Percentiles rank a stretch among this genome's conserved stretches.
Evolutionary conservation across 2,113 vertebrate genomes (phyloP).

Genomic region (Irena cyanogastra): DNA sequence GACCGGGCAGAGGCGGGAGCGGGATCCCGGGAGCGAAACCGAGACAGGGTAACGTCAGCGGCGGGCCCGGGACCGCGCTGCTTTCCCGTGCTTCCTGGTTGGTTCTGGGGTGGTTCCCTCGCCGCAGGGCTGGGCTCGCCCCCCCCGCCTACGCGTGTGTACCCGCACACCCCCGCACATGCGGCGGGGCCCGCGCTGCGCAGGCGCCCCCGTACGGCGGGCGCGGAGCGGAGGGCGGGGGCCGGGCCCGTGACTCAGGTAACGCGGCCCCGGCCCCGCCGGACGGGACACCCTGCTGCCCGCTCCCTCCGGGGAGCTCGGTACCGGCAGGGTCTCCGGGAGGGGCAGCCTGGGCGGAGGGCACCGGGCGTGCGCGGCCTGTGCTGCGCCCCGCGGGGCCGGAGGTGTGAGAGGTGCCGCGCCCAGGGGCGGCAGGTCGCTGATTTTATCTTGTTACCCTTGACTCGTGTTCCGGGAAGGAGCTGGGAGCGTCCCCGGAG

Average conservation of each 20-base stretch:
- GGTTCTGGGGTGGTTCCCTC: too few relatives aligned
- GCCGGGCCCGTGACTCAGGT: slow-evolving; percentile 13
- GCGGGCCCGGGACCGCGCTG: too few relatives aligned
- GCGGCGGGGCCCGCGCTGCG: neutral
- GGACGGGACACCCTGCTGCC: neutral
- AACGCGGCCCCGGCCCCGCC: neutral
- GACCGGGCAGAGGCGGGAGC: neutral
- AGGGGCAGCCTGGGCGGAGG: neutral
- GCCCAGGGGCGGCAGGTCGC: too few relatives aligned
- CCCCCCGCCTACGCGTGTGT: too few relatives aligned
- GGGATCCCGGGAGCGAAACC: neutral
- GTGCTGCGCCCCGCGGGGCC: neutral
- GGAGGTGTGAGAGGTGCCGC: neutral
- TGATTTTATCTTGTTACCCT: neutral
- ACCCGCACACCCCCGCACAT: neutral
- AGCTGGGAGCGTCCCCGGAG: neutral
- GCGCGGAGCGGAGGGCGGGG: neutral
- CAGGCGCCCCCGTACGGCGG: neutral
- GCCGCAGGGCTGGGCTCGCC: neutral
- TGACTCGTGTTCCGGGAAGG: neutral
- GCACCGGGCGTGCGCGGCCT: neutral
- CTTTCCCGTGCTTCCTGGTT: neutral
- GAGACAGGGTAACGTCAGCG: neutral
- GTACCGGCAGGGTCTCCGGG: neutral
- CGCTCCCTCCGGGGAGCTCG: neutral